phyloP scores from a whole-genome alignment of 1,140 invertebrate genomes.

The Drosophila persimilis region DNA sequence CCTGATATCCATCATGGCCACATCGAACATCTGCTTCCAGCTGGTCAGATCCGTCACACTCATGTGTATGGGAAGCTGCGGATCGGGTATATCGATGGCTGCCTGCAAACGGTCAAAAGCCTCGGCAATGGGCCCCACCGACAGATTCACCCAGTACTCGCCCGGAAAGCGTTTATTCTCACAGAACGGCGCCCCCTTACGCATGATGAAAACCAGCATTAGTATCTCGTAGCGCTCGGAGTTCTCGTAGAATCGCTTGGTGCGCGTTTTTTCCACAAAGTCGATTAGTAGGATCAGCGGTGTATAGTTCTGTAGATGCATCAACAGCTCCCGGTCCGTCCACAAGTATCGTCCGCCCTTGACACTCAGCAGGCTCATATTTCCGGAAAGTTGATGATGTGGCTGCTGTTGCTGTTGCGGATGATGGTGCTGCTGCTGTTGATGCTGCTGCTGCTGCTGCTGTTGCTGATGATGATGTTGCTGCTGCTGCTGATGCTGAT shows the following conservation, averaged over 20 bases:
- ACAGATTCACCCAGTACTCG: conserved; percentile 78
- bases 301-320: conserved; percentile 79
- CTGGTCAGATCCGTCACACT: conserved; percentile 76
- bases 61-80: conserved; percentile 77
- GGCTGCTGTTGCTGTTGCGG: conserved; percentile 37
- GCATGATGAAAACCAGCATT: conserved; percentile 79
- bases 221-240: conserved; percentile 77
- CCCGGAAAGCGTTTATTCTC: conserved; percentile 77
- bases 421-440: conserved; percentile 20
- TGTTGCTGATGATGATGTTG: conserved; percentile 4
- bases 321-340: conserved; percentile 73
- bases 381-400: conserved; percentile 49
- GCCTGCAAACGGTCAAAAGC: conserved; percentile 74
- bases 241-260: conserved; percentile 77
- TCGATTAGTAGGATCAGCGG: conserved; percentile 73
- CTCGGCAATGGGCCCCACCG: conserved; percentile 75
- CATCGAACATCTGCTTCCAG: conserved; percentile 80
- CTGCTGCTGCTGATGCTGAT: conserved; percentile 14
- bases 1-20: conserved; percentile 73
- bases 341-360: conserved; percentile 67
- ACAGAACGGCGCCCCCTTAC: conserved; percentile 77
- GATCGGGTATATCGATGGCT: conserved; percentile 78
- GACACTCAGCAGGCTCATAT: conserved; percentile 63
- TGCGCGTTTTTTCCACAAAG: conserved; percentile 78
- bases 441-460: conserved; percentile 9